Evolutionary conservation across 2,797 vertebrate genomes (phyloP), one percentile per base, ranked within the genome.

Genomic region (Lemur catta): DNA sequence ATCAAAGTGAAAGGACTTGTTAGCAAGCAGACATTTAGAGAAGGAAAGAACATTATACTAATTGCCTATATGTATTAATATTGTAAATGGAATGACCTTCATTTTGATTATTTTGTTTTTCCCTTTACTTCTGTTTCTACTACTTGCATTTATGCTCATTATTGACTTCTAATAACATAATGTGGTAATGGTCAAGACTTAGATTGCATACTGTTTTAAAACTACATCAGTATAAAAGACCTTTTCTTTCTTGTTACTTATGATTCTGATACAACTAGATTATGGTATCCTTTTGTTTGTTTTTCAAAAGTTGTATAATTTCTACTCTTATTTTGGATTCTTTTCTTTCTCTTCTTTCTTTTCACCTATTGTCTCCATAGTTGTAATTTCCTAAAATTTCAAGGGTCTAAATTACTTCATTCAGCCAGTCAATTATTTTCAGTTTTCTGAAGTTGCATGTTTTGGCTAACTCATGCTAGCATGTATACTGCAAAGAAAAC

Each of bases 51-150:
- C 2, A 8, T 69, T 76, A 33, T 48, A 82, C 41, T 0, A 93
- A 57, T 92, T 88, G 86, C 38, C 61, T 96, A 52, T 86, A 93
- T 26, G 92, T 82, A 79, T 92, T 97, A 96, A 84, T 96, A 90
- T 71, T 94, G 59, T 26, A 41, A 93, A 67, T 41, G 41, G 61
- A 88, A 48, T 67, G 94, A 65, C 12, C 35, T 95, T 80, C 71
- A 52, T 85, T 98, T 97, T 74, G 92, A 91, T 89, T 91, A 92
- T 59, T 80, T 3, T 50, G 9, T 82, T 96, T 97, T 95, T 48
- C 15, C 38, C 55, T 93, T 95, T 95, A 96, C 0, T 6, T 7
- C 13, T 0, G 0, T 75, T 38, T 3, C 0, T 84, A 85, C 72
- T 86, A 94, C 95, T 79, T 92, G 24, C 10, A 91, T 69, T 96